Percentiles rank a stretch among this genome's conserved stretches.
Conservation (phyloP, 2,113 vertebrate species). For the Elephas maximus region DNA sequence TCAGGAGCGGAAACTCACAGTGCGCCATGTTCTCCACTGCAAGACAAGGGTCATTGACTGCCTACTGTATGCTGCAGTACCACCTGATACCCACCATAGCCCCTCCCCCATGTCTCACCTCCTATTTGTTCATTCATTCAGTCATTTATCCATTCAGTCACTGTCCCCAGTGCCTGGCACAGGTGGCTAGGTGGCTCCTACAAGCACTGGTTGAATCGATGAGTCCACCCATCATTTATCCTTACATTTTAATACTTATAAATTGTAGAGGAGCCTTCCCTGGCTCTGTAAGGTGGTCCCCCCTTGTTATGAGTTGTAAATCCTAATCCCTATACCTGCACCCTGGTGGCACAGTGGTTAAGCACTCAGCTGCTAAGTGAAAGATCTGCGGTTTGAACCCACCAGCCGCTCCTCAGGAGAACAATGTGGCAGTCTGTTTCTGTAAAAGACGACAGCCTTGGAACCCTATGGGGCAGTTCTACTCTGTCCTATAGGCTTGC, state of each 20-base stretch:
- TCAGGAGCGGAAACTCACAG: conserved; percentile 95
- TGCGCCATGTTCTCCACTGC: conserved; percentile 96
- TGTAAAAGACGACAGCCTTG: background rate
- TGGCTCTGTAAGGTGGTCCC: background rate
- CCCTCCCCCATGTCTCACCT: background rate
- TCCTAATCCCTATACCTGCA: background rate
- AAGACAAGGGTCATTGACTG: background rate
- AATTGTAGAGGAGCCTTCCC: background rate
- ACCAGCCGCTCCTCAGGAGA: too few relatives aligned
- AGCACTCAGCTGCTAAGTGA: background rate
- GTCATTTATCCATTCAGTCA: background rate
- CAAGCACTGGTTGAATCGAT: background rate
- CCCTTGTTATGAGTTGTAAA: background rate
- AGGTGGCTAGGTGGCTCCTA: background rate
- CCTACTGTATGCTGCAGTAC: background rate
- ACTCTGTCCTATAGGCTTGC: background rate
- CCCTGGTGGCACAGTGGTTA: background rate
- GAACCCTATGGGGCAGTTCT: background rate
- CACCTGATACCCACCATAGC: background rate
- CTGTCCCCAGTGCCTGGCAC: background rate
- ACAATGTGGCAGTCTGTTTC: background rate
- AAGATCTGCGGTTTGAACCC: background rate
- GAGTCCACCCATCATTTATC: background rate
- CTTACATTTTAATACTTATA: background rate
- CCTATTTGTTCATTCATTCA: background rate